Base-by-base conservation (phyloP, 2,113 vertebrate genomes). In the Callocephalon fimbriatum region DNA sequence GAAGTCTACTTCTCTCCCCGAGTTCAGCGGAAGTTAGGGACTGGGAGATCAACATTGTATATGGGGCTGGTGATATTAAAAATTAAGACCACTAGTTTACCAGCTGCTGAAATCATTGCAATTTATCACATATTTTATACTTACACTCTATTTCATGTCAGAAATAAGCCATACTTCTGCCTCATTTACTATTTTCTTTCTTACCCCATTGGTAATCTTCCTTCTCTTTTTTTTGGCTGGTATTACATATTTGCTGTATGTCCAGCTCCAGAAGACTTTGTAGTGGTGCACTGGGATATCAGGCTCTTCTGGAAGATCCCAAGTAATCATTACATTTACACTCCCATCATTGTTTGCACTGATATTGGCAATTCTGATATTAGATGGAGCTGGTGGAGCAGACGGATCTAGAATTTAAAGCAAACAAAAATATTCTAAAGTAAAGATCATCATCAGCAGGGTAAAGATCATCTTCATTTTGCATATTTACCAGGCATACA, bases 241-340 rank as follows among this genome's bases (percentile, higher is more conserved):
- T 71, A 99, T 98, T n/a, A 98, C 94, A 1, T 99, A 98, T 98
- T 98, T 99, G 88, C 98, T 97, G 15, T 97, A 98, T 0, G 97
- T 98, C 99, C 99, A 99, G 98, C 99, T 99, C 99, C 99, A 99
- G 94, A 99, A 99, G 18, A 99, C 98, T 95, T 99, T 99, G 97
- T 99, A 99, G 97, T 99, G 99, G 73, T 99, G 99, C 18, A 99
- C 96, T 12, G 99, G 99, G 68, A 99, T 98, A 71, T 99, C 99
- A 0, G 98, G 98, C 51, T 99, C 99, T 93, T 99, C 98, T 1
- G 98, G 97, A 56, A 99, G 90, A 23, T 98, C 99, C 99, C 99
- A 99, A 53, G 96, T 97, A 14, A 99, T 96, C 27, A 98, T 96
- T 32, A 97, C 98, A 6, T 97, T 98, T 90, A 99, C 96, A 53